These are phyloP conservation scores for Protobothrops mucrosquamatus DNA, from an alignment of 2,113 vertebrate genomes.

Conservation along the genomic window DNA sequence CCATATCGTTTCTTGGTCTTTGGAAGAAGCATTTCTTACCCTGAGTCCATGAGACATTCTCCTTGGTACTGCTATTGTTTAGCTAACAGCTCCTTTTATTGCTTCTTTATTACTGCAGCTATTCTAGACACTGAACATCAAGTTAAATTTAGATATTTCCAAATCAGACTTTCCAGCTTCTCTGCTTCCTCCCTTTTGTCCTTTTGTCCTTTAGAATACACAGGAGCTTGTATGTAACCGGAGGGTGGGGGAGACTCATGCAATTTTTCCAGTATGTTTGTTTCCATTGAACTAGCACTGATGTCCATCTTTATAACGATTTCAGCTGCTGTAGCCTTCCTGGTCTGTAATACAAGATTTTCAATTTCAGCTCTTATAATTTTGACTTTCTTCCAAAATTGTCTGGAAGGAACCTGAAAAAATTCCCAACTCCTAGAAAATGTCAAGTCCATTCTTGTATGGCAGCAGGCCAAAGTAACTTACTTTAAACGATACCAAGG, in stretches of 20 bases:
- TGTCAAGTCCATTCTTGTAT: neutral
- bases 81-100: neutral
- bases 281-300: conserved; percentile 56
- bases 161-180: conserved; percentile 20
- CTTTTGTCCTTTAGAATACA: conserved; percentile 53
- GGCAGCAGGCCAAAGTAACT: neutral
- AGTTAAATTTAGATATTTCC: conserved; percentile 34
- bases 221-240: conserved; percentile 13
- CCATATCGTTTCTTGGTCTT: neutral
- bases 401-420: neutral
- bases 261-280: conserved; percentile 57
- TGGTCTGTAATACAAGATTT: conserved; percentile 35
- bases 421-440: conserved; percentile 12
- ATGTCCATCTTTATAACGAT: conserved; percentile 46
- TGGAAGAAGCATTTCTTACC: neutral
- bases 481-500: neutral
- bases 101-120: conserved; percentile 38
- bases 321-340: conserved; percentile 47
- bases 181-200: conserved; percentile 30
- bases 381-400: conserved; percentile 22
- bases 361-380: neutral
- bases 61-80: neutral
- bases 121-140: conserved; percentile 30
- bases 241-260: neutral
- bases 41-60: neutral